Conservation (phyloP, 2,888 invertebrate genomes). For the Diplolepis rosae region DNA sequence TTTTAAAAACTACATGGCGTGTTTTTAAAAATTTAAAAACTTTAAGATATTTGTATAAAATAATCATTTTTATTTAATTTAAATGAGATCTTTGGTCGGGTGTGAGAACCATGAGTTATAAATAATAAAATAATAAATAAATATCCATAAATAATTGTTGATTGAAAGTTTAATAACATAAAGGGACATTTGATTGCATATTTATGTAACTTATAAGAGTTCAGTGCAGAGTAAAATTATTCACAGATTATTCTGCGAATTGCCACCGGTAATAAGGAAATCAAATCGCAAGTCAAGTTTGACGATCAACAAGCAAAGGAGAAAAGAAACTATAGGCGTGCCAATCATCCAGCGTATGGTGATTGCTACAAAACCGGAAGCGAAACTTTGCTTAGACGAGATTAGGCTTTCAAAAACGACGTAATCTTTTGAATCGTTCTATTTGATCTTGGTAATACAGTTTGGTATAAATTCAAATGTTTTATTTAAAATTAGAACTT, state of each 20-base stretch:
- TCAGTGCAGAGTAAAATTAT: background rate
- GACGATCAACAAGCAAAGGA: conserved; percentile 10
- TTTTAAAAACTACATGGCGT: too few species aligned
- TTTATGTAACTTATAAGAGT: conserved; percentile 7
- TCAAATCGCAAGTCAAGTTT: conserved; percentile 27
- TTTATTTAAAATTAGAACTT: background rate
- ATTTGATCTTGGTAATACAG: background rate
- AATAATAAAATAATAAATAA: background rate
- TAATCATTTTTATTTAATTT: too few species aligned
- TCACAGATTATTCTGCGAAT: background rate
- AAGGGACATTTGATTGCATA: conserved; percentile 1
- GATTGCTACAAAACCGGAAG: conserved; percentile 9
- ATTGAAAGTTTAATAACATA: conserved; percentile 24
- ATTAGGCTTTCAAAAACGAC: background rate
- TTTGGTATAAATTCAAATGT: background rate
- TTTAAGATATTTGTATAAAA: too few species aligned
- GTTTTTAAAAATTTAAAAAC: background rate
- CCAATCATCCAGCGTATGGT: background rate
- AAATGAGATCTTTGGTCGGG: too few species aligned
- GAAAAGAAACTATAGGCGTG: conserved; percentile 23
- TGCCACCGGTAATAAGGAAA: conserved; percentile 20
- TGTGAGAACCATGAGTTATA: background rate
- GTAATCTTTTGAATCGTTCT: conserved; percentile 4
- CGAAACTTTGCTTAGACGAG: background rate
- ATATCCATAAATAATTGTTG: conserved; percentile 12